These are phyloP conservation scores for Thereva unica DNA, from an alignment of 2,888 invertebrate genomes.

Conservation along the genomic window DNA sequence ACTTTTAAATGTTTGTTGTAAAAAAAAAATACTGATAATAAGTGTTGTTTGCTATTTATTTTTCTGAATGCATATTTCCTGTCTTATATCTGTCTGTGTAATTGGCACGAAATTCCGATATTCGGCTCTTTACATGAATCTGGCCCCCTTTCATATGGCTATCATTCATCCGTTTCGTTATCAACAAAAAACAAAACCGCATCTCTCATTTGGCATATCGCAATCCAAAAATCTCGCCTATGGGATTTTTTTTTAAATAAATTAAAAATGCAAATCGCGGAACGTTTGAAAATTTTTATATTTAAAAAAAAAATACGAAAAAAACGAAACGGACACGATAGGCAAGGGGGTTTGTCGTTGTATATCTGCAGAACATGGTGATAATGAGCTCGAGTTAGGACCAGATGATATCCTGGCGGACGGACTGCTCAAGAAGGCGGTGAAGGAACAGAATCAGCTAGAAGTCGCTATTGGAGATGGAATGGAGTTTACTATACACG, in stretches of 20 bases:
- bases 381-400: slow-evolving; percentile 68
- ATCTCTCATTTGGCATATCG: no score
- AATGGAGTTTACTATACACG: slow-evolving; percentile 92
- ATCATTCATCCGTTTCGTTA: slow-evolving; percentile 38
- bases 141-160: slow-evolving; percentile 40
- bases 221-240: slow-evolving; percentile 3
- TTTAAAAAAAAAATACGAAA: slow-evolving; percentile 39
- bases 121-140: slow-evolving; percentile 40
- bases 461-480: slow-evolving; percentile 92
- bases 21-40: slow-evolving; percentile 5
- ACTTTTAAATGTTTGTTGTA: no score
- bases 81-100: slow-evolving; percentile 34
- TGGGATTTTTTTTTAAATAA: slow-evolving; percentile 36
- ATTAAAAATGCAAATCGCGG: slow-evolving; percentile 36
- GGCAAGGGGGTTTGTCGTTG: slow-evolving; percentile 64
- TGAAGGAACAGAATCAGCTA: slow-evolving; percentile 85
- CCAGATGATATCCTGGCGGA: slow-evolving; percentile 77
- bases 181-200: slow-evolving; percentile 25
- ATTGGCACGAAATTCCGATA: slow-evolving; percentile 38
- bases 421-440: slow-evolving; percentile 82
- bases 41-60: slow-evolving; percentile 18
- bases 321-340: slow-evolving; percentile 56
- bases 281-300: slow-evolving; percentile 12
- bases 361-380: slow-evolving; percentile 70
- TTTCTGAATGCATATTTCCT: slow-evolving; percentile 9